Conservation (phyloP, 2,888 invertebrate genomes). For the Himalopsyche tibetana region DNA sequence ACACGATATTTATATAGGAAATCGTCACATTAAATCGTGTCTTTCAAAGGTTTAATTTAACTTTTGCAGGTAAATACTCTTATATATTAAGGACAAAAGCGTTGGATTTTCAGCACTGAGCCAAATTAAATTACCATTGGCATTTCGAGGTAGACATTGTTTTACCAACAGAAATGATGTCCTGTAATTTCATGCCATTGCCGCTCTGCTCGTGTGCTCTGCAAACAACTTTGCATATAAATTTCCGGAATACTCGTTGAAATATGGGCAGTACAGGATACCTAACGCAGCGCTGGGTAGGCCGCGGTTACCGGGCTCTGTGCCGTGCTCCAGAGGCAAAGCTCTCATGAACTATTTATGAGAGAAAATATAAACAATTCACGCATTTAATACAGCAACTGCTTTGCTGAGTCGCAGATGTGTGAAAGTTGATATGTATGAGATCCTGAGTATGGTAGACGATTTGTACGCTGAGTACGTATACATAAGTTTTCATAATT, state of each 20-base stretch:
- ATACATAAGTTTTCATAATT: background rate
- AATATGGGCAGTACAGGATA: slow-evolving; percentile 33
- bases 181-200: slow-evolving; percentile 27
- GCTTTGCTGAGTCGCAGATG: slow-evolving; percentile 17
- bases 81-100: background rate
- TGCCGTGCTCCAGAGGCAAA: background rate
- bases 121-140: slow-evolving; percentile 12
- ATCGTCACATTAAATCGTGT: background rate
- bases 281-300: slow-evolving; percentile 6
- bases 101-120: background rate
- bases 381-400: slow-evolving; percentile 35
- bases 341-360: slow-evolving; percentile 27
- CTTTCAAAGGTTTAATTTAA: background rate
- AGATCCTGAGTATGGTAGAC: background rate
- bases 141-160: slow-evolving; percentile 33
- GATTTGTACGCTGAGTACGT: background rate
- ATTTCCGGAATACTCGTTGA: slow-evolving; percentile 44
- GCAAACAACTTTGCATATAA: slow-evolving; percentile 52
- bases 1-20: too few species aligned
- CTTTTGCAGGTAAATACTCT: background rate
- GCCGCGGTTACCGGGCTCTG: background rate
- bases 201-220: slow-evolving; percentile 35
- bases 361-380: slow-evolving; percentile 24
- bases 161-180: slow-evolving; percentile 42
- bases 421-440: background rate